Evolutionary conservation across 2,888 invertebrate genomes (phyloP).

Genomic region (Gymnosoma rotundatum): DNA sequence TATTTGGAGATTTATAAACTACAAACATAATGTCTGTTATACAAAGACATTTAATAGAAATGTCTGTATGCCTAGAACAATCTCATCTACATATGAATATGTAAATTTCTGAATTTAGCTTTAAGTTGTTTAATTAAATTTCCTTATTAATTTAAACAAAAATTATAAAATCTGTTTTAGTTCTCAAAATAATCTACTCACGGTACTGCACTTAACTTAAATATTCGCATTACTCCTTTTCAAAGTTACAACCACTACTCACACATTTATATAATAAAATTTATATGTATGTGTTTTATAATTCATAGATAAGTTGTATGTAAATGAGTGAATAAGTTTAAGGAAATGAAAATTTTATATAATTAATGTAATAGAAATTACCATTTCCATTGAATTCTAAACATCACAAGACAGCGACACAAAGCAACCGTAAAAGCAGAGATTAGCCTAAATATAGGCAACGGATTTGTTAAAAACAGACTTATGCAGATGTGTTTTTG

Average conservation of each 20-base stretch:
- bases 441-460: slow-evolving; percentile 50
- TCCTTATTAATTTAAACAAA: slow-evolving; percentile 52
- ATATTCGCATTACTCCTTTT: not conserved
- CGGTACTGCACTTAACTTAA: not conserved
- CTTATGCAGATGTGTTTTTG: not conserved
- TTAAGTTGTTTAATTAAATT: slow-evolving; percentile 27
- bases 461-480: slow-evolving; percentile 40
- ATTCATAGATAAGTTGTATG: slow-evolving; percentile 6
- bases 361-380: slow-evolving; percentile 41
- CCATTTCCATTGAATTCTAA: not conserved
- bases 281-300: not conserved
- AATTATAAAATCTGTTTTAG: slow-evolving; percentile 42
- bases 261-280: not conserved
- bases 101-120: slow-evolving; percentile 31
- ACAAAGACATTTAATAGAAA: not conserved
- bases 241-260: not conserved
- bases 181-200: not conserved
- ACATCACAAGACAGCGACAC: not conserved
- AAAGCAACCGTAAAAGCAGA: slow-evolving; percentile 7
- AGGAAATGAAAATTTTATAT: slow-evolving; percentile 14
- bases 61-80: not conserved
- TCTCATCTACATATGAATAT: too few species aligned
- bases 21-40: too few species aligned
- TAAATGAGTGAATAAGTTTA: slow-evolving; percentile 6
- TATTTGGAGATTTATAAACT: too few species aligned